A percentile compares a stretch with the other conserved stretches of the same genome.
Evolutionary conservation across 2,888 invertebrate genomes (phyloP).

Genomic region (Epistrophe grossulariae): DNA sequence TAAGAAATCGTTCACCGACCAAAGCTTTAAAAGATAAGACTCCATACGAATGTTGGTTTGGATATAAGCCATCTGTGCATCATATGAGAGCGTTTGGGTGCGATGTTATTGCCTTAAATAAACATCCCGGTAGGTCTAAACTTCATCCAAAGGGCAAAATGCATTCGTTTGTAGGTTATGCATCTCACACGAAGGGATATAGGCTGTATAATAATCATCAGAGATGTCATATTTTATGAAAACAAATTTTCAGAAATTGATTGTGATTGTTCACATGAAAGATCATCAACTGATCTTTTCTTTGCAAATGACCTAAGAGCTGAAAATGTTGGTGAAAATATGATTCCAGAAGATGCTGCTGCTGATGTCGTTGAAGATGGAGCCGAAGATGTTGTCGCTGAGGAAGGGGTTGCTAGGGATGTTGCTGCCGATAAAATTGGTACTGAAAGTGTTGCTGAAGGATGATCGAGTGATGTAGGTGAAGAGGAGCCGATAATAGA

Average conservation of each 20-base stretch:
- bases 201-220: too few species aligned
- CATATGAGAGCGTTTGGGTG: constrained; percentile 70
- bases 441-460: background rate
- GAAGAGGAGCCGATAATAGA: background rate
- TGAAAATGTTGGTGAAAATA: too few species aligned
- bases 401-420: background rate
- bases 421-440: background rate
- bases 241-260: too few species aligned
- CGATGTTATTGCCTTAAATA: constrained; percentile 53
- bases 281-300: too few species aligned
- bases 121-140: background rate
- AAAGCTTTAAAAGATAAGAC: constrained; percentile 62
- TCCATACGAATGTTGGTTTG: constrained; percentile 70
- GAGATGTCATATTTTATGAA: too few species aligned
- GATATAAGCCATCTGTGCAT: constrained; percentile 42
- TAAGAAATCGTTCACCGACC: constrained; percentile 70
- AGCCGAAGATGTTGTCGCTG: too few species aligned
- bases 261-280: too few species aligned
- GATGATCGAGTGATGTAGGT: background rate
- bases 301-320: too few species aligned
- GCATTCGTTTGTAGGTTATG: too few species aligned
- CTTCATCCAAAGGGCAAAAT: too few species aligned
- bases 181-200: too few species aligned
- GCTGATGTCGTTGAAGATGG: too few species aligned
- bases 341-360: background rate